Evolutionary conservation across 2,888 invertebrate species (phyloP), one percentile per base, ranked within the genome.

Genomic region (Lepidocyrtoides sp.): DNA sequence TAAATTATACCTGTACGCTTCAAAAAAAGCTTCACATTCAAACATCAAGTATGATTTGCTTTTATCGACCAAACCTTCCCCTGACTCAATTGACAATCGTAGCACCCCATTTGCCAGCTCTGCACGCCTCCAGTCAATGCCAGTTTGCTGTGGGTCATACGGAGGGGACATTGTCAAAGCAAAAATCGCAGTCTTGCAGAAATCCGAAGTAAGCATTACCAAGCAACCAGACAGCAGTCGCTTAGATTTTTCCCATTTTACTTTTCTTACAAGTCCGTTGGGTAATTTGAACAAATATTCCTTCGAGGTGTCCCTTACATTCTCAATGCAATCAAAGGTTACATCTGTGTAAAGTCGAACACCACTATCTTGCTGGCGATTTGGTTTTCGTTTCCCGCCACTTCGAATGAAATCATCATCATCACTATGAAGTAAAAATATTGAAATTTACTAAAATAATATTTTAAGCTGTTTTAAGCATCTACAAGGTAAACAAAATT

Each of bases 1-100:
- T 23, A 94, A 63, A 12, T 92, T 93, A 79, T 97, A 97, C 92
- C 97, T 96, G 94, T 98, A 98, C 0, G 98, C 97, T 94, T 98
- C 98, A 95, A 98, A 98, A 95, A 97, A 98, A 0, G 97, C 97
- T 79, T 96, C 97, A 81, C 97, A 97, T 95, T 98, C 98, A 2
- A 97, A 96, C 97, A 98, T 97, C 0, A 96, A 94, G 91, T 96
- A 96, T 0, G 48, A 2, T 12, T n/a, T 3, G 4, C 12, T 0
- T 0, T 5, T 0, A 17, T 48, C 12, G 3, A 54, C 20, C 7
- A 17, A 4, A 1, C 20, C 20, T 4, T 10, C 1, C 2, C 69
- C 63, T 8, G 8, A 23, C 10, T 66, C 66, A 2, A 69, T 20
- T 2, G 66, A 3, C 17, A 84, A n/a, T n/a, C 69, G 20, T 0